Percentiles rank a stretch among this genome's conserved stretches.
phyloP scores from a whole-genome alignment of 1,140 invertebrate species.

The Eupeodes corollae region DNA sequence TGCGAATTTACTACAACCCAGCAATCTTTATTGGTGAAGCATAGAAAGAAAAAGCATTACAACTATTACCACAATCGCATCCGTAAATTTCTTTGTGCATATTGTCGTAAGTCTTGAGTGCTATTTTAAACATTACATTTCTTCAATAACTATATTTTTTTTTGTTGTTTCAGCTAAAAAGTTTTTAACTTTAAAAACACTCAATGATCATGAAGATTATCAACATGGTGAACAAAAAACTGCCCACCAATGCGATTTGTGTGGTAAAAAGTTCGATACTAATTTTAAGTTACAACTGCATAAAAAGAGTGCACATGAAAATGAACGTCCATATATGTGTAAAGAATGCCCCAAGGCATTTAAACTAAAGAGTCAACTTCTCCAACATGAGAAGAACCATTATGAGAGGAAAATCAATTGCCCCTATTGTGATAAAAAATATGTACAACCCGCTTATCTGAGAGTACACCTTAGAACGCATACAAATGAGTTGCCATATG shows the following conservation, averaged over 20 bases:
- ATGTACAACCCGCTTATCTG: constrained; percentile 6
- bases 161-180: neutral
- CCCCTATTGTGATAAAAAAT: constrained; percentile 11
- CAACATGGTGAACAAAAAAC: constrained; percentile 1
- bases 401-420: constrained; percentile 10
- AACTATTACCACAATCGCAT: too few species aligned
- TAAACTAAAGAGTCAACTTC: constrained; percentile 8
- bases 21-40: too few species aligned
- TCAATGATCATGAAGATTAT: constrained; percentile 7
- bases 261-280: constrained; percentile 5
- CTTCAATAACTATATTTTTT: too few species aligned
- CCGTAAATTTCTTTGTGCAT: too few species aligned
- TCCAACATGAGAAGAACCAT: constrained; percentile 10
- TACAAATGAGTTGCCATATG: constrained; percentile 7
- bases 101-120: too few species aligned
- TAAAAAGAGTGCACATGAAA: constrained; percentile 7
- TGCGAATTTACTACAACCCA: too few species aligned
- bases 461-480: constrained; percentile 8
- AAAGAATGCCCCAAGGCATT: constrained; percentile 7
- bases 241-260: constrained; percentile 3
- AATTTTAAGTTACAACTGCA: constrained; percentile 4
- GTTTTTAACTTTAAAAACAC: constrained; percentile 7
- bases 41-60: too few species aligned
- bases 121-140: too few species aligned
- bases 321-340: constrained; percentile 6